These are phyloP conservation scores for Popillia japonica DNA, from an alignment of 1,140 invertebrate species.

Conservation along the genomic window DNA sequence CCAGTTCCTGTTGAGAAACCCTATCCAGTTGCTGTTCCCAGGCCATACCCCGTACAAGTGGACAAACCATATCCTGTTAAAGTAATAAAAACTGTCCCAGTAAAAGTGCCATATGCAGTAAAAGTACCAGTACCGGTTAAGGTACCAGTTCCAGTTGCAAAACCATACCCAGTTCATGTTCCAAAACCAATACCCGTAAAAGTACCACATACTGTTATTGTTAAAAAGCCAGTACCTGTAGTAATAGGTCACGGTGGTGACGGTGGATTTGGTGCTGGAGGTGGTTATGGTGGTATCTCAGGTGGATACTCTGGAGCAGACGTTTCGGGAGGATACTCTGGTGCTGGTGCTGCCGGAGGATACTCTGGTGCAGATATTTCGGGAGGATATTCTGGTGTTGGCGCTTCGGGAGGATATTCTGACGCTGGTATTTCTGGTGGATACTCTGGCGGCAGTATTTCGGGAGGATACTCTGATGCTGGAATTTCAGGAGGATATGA, in stretches of 20 bases:
- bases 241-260: conserved; percentile 47
- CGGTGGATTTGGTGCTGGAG: neutral
- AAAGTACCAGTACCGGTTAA: conserved; percentile 61
- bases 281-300: neutral
- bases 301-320: neutral
- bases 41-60: conserved; percentile 50
- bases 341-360: conserved; percentile 37
- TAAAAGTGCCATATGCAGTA: conserved; percentile 64
- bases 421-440: conserved; percentile 36
- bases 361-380: conserved; percentile 35
- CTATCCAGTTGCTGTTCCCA: conserved; percentile 48
- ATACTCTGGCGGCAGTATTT: conserved; percentile 31
- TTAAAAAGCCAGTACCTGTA: conserved; percentile 66
- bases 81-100: conserved; percentile 64
- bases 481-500: neutral
- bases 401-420: neutral
- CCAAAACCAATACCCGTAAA: conserved; percentile 57
- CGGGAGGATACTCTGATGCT: neutral
- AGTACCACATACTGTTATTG: conserved; percentile 47
- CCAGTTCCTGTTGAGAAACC: conserved; percentile 48
- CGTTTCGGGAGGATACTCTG: neutral
- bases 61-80: conserved; percentile 65
- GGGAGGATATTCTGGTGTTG: neutral
- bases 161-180: conserved; percentile 55
- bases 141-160: conserved; percentile 59